Base-by-base conservation (phyloP, 2,888 invertebrate genomes). In the Pegoplata infirma region DNA sequence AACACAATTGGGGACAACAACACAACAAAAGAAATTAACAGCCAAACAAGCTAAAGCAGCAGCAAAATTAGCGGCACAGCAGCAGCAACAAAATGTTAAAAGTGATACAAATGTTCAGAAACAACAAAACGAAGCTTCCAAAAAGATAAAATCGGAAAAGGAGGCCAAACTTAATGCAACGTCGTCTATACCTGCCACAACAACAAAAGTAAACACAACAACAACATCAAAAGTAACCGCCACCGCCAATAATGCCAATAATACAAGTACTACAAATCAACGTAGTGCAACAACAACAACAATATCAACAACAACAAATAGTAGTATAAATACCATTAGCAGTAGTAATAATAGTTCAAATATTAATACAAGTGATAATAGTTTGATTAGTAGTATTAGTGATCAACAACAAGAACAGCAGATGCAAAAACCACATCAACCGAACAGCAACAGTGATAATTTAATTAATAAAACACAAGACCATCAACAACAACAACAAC, bases 261-360 rank as follows among this genome's bases (percentile, higher is more conserved):
- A 83, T 86, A 85, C 84, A 82, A 87, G 82, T 84, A 85, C 55
- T 76, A 46, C 80, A 81, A 69, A 32, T 10, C 79, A 82, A 82
- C 63, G 66, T 12, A 2, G n/a, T 40, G 44, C 40, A 49, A 12
- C 44, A 68, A 49, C 47, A 75, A 55, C 76, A 55, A 74, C 66
- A 69, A 76, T 78, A 75, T 82, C 83, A 84, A 83, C 86, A 86
- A 84, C 85, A 86, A 83, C 84, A 87, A 77, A 67, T 79, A 51
- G 64, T 73, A 68, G 75, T 74, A 66, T 74, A 73, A 59, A 61
- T 47, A 72, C 25, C 44, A 67, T 56, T 49, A 76, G 69, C 21
- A 58, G 71, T 36, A 79, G 58, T 75, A 81, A 77, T 76, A 76
- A 78, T 75, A 81, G 80, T 80, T 82, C 81, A 72, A 81, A 78